Conservation (phyloP, 2,888 invertebrate genomes). For the Aelia acuminata region DNA sequence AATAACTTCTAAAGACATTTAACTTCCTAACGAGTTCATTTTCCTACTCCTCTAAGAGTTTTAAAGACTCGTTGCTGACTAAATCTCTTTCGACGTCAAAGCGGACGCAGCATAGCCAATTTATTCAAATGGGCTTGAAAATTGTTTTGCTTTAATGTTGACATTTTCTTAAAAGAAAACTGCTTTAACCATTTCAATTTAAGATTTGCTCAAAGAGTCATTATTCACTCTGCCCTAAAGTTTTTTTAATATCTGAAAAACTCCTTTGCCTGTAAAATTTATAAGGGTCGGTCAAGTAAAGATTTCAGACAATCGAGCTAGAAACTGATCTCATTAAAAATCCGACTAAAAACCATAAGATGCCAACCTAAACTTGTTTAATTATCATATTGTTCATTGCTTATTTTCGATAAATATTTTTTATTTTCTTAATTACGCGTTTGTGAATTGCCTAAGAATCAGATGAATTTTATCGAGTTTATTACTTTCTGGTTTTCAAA, state of each 20-base stretch:
- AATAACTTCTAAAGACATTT: background rate
- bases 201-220: background rate
- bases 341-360: no score
- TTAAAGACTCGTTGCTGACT: background rate
- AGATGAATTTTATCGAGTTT: no score
- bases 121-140: constrained; percentile 14
- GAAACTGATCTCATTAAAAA: no score
- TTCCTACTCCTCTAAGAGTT: background rate
- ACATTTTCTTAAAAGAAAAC: background rate
- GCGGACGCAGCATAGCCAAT: background rate
- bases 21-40: constrained; percentile 11
- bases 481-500: no score
- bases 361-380: no score
- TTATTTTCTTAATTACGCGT: no score
- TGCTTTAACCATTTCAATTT: background rate
- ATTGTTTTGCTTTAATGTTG: background rate
- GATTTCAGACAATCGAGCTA: no score
- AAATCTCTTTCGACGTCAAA: background rate
- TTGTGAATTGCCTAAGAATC: no score
- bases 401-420: no score
- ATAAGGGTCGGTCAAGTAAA: background rate
- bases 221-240: background rate
- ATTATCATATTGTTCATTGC: no score
- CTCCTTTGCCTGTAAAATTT: background rate
- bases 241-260: background rate